These are phyloP conservation scores for Gastrophryne carolinensis DNA, from an alignment of 2,797 vertebrate species.

Conservation along the genomic window DNA sequence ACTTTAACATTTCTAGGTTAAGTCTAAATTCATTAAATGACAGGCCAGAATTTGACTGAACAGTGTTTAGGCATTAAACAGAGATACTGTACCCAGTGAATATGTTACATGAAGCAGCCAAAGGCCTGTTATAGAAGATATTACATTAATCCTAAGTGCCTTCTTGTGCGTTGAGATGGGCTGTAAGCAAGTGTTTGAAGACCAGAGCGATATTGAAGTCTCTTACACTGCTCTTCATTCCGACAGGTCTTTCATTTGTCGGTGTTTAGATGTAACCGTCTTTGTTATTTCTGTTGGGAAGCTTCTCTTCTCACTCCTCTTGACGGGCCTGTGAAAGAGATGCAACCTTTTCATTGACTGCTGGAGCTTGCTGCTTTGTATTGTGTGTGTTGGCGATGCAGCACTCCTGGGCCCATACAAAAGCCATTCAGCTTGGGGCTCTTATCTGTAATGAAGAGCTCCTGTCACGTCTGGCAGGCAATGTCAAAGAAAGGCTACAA, in stretches of 20 bases:
- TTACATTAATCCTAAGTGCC: neutral
- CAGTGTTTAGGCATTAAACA: too few species aligned
- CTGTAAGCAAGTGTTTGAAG: neutral
- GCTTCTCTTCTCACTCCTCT: neutral
- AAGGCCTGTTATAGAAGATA: neutral
- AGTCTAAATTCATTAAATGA: too few species aligned
- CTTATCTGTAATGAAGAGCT: conserved; percentile 34
- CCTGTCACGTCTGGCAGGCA: neutral
- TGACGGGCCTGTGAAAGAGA: conserved; percentile 14
- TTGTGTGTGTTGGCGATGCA: neutral
- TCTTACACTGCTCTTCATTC: neutral
- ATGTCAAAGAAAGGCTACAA: neutral
- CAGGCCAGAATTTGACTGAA: too few species aligned
- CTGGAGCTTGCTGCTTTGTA: neutral
- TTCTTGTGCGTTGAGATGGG: neutral
- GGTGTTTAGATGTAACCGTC: neutral
- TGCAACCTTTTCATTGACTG: conserved; percentile 9
- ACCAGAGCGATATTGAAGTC: neutral
- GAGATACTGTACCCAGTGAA: too few species aligned
- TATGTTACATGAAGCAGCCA: too few species aligned
- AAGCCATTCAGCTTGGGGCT: neutral
- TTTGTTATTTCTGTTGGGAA: neutral
- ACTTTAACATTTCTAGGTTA: too few species aligned
- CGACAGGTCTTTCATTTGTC: neutral
- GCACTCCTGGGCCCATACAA: conserved; percentile 13